Evolutionary conservation across 2,888 invertebrate genomes (phyloP).

Genomic region (Andrena bicolor): DNA sequence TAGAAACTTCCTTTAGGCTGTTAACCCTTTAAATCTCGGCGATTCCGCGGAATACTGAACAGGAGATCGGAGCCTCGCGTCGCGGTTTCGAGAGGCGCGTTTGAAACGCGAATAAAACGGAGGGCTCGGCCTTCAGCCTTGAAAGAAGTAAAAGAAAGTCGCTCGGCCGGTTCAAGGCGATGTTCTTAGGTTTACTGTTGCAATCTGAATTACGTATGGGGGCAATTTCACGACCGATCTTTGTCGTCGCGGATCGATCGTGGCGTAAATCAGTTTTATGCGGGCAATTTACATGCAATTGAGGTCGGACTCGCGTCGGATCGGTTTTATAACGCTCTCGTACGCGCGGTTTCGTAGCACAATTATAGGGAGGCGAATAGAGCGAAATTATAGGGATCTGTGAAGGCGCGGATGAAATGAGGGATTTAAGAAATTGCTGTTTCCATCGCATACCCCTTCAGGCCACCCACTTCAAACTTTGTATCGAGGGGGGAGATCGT

Average conservation of each 20-base stretch:
- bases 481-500: constrained; percentile 16
- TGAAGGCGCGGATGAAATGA: constrained; percentile 26
- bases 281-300: constrained; percentile 45
- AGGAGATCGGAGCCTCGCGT: too few relatives aligned
- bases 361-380: constrained; percentile 56
- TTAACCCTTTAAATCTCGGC: too few relatives aligned
- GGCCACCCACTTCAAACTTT: constrained; percentile 38
- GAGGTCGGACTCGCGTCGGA: constrained; percentile 26
- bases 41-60: too few relatives aligned
- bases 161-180: background rate
- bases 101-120: background rate
- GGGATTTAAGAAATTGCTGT: constrained; percentile 56
- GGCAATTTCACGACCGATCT: background rate
- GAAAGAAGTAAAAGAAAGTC: background rate
- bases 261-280: constrained; percentile 47
- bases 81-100: too few relatives aligned
- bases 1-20: too few relatives aligned
- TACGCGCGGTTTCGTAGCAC: constrained; percentile 12
- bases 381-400: constrained; percentile 51
- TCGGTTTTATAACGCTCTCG: constrained; percentile 24
- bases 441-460: constrained; percentile 23
- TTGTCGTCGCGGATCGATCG: constrained; percentile 4
- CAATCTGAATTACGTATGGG: constrained; percentile 5
- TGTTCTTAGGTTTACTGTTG: background rate
- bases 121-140: background rate